phyloP scores from a whole-genome alignment of 1,140 invertebrate genomes.

The Caenorhabditis brenneri region DNA sequence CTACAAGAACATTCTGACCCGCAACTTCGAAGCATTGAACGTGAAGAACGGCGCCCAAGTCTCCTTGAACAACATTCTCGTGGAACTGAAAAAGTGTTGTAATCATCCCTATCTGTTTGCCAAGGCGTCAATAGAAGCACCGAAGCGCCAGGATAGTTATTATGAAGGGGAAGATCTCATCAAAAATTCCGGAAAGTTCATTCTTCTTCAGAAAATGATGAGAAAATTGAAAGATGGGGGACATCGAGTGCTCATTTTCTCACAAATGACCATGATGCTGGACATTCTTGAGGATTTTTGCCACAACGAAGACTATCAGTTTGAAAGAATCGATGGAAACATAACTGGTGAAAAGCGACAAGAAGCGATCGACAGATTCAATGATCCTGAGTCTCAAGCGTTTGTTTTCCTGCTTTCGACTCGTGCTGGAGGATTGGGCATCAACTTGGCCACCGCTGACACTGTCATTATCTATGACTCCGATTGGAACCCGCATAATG shows the following conservation, averaged over 20 bases:
- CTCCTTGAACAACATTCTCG: constrained; percentile 97
- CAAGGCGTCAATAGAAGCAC: constrained; percentile 77
- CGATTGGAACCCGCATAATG: constrained; percentile 99
- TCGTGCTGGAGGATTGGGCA: constrained; percentile 94
- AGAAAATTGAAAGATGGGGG: constrained; percentile 86
- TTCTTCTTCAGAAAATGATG: constrained; percentile 92
- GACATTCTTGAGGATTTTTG: constrained; percentile 98
- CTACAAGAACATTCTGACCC: constrained; percentile 97
- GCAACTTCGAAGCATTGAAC: constrained; percentile 97
- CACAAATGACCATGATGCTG: constrained; percentile 87
- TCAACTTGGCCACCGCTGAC: constrained; percentile 98
- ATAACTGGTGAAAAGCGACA: constrained; percentile 93
- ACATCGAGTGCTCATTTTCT: constrained; percentile 97
- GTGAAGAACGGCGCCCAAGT: constrained; percentile 91
- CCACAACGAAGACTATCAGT: constrained; percentile 95
- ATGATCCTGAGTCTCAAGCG: constrained; percentile 83
- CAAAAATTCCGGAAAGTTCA: constrained; percentile 93
- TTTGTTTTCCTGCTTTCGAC: constrained; percentile 97
- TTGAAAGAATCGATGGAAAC: constrained; percentile 97
- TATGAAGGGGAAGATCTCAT: constrained; percentile 89
- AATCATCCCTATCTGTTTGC: constrained; percentile 99
- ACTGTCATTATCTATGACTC: constrained; percentile 99
- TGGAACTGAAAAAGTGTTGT: constrained; percentile 99
- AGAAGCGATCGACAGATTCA: constrained; percentile 95
- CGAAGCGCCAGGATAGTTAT: constrained; percentile 60